These are phyloP conservation scores for Sylvia borin DNA, from an alignment of 2,797 vertebrate genomes.

Conservation along the genomic window DNA sequence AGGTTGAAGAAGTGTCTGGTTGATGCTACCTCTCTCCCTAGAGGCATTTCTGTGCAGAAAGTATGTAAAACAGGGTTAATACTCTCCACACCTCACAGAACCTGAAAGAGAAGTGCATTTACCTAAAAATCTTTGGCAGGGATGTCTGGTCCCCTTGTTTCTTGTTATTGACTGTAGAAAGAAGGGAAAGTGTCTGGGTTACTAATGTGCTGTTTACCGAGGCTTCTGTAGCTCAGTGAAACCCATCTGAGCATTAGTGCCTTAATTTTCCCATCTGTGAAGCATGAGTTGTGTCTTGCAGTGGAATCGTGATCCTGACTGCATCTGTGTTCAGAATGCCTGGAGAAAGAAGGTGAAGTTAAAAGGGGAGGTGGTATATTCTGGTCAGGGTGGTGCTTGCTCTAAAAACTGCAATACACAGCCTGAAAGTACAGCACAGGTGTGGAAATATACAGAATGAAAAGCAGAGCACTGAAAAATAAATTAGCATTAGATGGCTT, in stretches of 20 bases:
- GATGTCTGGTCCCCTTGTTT: conserved; percentile 7
- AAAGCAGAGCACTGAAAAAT: neutral
- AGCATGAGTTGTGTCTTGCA: neutral
- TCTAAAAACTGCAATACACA: neutral
- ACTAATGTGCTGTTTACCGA: neutral
- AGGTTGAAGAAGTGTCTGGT: neutral
- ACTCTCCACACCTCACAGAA: neutral
- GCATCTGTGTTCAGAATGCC: neutral
- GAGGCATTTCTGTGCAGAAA: neutral
- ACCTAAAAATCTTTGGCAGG: conserved; percentile 17
- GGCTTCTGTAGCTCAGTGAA: neutral
- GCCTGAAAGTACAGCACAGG: neutral
- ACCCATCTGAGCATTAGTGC: neutral
- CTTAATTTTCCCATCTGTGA: conserved; percentile 29
- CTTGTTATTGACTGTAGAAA: neutral
- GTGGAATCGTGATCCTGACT: neutral
- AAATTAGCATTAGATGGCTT: neutral
- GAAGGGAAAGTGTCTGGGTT: neutral
- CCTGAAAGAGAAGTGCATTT: neutral
- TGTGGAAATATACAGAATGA: neutral
- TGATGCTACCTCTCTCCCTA: neutral
- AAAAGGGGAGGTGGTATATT: neutral
- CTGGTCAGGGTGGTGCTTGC: neutral
- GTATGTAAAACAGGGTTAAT: neutral
- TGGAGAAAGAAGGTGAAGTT: neutral